A percentile compares a stretch with the other conserved stretches of the same genome.
phyloP scores from a whole-genome alignment of 2,797 vertebrate species.

The Semaprochilodus insignis region DNA sequence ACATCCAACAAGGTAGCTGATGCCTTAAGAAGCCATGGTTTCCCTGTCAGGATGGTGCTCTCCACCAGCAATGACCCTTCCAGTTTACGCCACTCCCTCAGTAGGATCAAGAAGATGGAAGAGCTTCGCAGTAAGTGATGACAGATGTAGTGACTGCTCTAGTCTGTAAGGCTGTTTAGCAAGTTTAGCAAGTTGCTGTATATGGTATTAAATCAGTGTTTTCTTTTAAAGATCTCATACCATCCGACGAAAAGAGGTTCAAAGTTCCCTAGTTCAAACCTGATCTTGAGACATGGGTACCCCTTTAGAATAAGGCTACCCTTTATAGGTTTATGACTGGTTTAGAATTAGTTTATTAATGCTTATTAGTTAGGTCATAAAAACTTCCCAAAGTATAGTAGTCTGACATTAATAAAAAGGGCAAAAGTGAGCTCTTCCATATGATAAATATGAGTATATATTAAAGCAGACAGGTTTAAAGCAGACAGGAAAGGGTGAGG shows the following conservation, averaged over 20 bases:
- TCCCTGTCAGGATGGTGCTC: slow-evolving; percentile 76
- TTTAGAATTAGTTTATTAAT: no score
- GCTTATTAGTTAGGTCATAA: no score
- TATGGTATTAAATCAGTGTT: not conserved
- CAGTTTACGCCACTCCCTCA: slow-evolving; percentile 68
- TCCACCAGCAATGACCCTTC: slow-evolving; percentile 63
- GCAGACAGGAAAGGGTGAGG: no score
- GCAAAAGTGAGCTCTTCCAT: no score
- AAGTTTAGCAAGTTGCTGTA: not conserved
- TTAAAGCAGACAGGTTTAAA: no score
- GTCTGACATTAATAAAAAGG: no score
- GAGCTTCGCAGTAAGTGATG: slow-evolving; percentile 76
- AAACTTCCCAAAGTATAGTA: no score
- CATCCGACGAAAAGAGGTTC: no score
- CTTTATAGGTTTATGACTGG: no score
- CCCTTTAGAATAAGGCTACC: no score
- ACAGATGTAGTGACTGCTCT: not conserved
- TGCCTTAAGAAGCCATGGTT: slow-evolving; percentile 69
- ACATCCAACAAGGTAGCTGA: slow-evolving; percentile 74
- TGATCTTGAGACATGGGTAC: not conserved
- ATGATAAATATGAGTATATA: no score
- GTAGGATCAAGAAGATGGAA: slow-evolving; percentile 67
- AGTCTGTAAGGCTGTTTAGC: not conserved
- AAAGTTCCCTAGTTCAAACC: not conserved
- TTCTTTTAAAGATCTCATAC: not conserved